Evolutionary conservation across 2,888 invertebrate genomes (phyloP).

Genomic region (Dryococelus australis): DNA sequence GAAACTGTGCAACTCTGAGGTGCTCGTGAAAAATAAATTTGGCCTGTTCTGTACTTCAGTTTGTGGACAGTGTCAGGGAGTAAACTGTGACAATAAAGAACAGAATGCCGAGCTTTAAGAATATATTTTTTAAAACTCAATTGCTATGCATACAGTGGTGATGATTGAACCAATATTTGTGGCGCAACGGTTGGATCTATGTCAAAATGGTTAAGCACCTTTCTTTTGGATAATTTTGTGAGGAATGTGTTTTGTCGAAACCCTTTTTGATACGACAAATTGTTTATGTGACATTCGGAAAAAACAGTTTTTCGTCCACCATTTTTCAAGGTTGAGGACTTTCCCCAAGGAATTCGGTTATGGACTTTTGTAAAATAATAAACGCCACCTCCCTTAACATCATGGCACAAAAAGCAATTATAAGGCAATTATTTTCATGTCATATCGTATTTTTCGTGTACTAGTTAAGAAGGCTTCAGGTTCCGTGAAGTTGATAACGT

Average conservation of each 20-base stretch:
- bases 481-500: too few species aligned
- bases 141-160: background rate
- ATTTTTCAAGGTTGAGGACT: background rate
- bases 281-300: background rate
- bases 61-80: background rate
- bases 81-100: background rate
- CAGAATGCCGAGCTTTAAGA: background rate
- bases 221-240: background rate
- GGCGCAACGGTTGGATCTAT: background rate
- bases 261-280: background rate
- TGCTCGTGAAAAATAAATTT: background rate
- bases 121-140: background rate
- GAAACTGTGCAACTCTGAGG: background rate
- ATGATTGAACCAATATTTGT: background rate
- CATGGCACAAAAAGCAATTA: background rate
- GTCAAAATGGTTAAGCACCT: background rate
- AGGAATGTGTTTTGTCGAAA: background rate
- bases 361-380: background rate
- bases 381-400: background rate
- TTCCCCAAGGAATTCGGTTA: background rate
- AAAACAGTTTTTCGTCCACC: background rate
- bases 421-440: background rate
- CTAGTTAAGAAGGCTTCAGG: background rate
- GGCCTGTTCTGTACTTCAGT: background rate
- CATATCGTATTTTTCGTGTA: background rate